Evolutionary conservation across 2,797 vertebrate genomes (phyloP).

Genomic region (Menidia menidia): DNA sequence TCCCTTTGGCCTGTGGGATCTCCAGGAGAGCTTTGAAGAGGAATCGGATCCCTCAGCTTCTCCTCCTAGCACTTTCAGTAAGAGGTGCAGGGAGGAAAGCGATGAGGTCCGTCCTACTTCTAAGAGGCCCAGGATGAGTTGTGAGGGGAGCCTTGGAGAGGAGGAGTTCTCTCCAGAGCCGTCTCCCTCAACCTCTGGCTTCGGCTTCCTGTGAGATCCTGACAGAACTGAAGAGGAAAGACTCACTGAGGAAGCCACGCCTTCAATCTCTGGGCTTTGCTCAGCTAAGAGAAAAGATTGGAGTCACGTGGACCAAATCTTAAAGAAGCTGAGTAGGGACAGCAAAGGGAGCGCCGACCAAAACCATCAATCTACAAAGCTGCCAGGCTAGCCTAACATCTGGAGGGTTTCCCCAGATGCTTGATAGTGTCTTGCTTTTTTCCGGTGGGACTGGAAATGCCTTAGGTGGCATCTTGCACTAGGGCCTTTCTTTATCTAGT

Average conservation of each 20-base stretch:
- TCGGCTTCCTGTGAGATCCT: not conserved
- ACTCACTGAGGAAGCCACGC: too few species aligned
- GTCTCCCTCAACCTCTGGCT: not conserved
- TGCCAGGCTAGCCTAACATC: too few species aligned
- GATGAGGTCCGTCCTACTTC: not conserved
- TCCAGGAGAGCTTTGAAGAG: not conserved
- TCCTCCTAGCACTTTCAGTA: not conserved
- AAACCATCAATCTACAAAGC: not conserved
- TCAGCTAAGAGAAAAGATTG: slow-evolving; percentile 21
- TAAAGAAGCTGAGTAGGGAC: not conserved
- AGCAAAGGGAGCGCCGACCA: not conserved
- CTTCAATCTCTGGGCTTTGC: too few species aligned
- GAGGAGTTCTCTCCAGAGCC: not conserved
- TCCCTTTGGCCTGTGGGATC: not conserved
- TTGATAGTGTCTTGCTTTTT: too few species aligned
- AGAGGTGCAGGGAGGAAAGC: not conserved
- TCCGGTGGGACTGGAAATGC: too few species aligned
- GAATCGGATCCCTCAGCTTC: not conserved
- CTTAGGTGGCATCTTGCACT: too few species aligned
- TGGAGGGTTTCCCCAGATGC: too few species aligned
- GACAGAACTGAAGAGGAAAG: too few species aligned
- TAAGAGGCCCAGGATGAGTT: not conserved
- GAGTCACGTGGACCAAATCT: not conserved
- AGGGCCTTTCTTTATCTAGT: too few species aligned
- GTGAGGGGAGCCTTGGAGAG: not conserved